Base-by-base conservation (phyloP, 2,888 invertebrate species). In the Chrysolina oricalcia region DNA sequence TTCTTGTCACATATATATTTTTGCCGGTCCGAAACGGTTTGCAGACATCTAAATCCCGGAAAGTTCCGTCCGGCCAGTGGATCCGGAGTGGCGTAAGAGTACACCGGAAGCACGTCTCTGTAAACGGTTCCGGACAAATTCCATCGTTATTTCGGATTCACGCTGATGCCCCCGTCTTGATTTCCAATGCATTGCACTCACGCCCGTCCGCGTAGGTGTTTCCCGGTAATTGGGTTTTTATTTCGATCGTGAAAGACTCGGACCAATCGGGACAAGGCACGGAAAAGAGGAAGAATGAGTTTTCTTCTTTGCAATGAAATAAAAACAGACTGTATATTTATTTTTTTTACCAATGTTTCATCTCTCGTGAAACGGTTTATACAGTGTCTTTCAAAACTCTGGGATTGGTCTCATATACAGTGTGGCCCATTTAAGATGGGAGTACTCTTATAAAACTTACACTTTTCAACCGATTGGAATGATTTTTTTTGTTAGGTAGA, bases 71-170 rank as follows among this genome's bases (percentile, higher is more conserved):
- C 78, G 79, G 78, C 74, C 75, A 69, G 63, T 74, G 76, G 77
- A 76, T 75, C 80, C 68, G 68, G 68, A 68, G 68, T 68, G 53
- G 35, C 74, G 74, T 75, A 74, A 77, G 64, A 68, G 77, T 75
- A 71, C 77, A 74, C 53, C 74, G 77, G 77, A 77, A 75, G 73
- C 77, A 77, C 75, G 77, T 75, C 73, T 72, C 66, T 72, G 70
- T 74, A 81, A 81, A 81, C 80, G 80, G 80, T 81, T 81, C 81
- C 81, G 81, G 80, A 77, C 78, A 81, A 81, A 81, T 79, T 81
- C 77, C 81, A 74, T 73, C 59, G 76, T 43, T 70, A 76, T 73
- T 73, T 70, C 76, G 73, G 66, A 73, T 73, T 41, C 74, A 65
- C 70, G 40, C 53, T 74, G 70, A 74, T 70, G 41, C 74, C 56